Percentiles rank a stretch among this genome's conserved stretches.
Conservation (phyloP, 2,797 vertebrate species). For the Remorina albescens region DNA sequence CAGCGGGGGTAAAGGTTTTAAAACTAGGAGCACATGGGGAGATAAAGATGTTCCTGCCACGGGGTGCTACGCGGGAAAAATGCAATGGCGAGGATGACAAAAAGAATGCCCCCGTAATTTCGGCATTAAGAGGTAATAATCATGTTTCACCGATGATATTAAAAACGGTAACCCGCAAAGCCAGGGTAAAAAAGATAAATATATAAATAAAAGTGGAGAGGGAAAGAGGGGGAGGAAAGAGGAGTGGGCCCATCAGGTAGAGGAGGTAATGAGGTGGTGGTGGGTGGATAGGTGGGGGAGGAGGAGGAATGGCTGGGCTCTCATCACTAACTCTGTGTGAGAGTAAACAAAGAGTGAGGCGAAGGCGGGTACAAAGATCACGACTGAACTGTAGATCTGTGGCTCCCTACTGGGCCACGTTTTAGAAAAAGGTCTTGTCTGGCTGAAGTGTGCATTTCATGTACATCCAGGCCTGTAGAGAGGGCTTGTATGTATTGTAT, state of each 20-base stretch:
- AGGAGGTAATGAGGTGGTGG: constrained; percentile 83
- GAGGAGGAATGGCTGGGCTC: constrained; percentile 42
- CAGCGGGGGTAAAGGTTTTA: constrained; percentile 99
- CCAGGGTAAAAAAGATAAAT: constrained; percentile 89
- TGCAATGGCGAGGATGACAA: constrained; percentile 87
- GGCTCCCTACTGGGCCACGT: constrained; percentile 45
- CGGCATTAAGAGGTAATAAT: constrained; percentile 99
- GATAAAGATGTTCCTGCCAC: constrained; percentile 99
- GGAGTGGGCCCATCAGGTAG: constrained; percentile 80
- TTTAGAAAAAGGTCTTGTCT: constrained; percentile 37
- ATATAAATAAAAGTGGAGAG: constrained; percentile 79
- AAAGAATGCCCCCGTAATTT: constrained; percentile 96
- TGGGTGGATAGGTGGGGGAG: constrained; percentile 46
- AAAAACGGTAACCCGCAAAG: constrained; percentile 97
- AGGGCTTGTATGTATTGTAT: not conserved
- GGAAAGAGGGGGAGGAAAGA: constrained; percentile 41
- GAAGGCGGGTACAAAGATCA: constrained; percentile 71
- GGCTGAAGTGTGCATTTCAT: constrained; percentile 36
- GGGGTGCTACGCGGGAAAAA: constrained; percentile 93
- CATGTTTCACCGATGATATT: constrained; percentile 99
- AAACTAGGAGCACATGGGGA: constrained; percentile 99
- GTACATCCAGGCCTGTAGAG: constrained; percentile 5
- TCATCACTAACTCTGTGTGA: constrained; percentile 82
- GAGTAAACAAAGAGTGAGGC: constrained; percentile 82
- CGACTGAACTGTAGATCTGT: constrained; percentile 58